phyloP scores from a whole-genome alignment of 2,888 invertebrate species.

The Conomelus anceps region DNA sequence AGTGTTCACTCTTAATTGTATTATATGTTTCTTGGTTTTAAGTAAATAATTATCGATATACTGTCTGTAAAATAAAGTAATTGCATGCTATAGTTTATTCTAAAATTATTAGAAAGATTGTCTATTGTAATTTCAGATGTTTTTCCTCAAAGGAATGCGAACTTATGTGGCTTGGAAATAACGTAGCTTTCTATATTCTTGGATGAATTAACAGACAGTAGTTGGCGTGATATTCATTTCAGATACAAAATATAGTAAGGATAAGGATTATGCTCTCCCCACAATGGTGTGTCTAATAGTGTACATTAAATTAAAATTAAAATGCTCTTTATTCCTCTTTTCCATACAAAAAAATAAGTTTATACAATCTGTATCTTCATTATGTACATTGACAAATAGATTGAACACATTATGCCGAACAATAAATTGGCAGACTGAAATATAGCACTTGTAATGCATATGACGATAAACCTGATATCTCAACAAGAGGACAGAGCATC shows the following conservation, averaged over 20 bases:
- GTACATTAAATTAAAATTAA: no score
- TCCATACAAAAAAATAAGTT: no score
- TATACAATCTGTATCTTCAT: no score
- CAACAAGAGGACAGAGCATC: neutral
- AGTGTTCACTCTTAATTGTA: neutral
- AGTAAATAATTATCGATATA: neutral
- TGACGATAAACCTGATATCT: neutral
- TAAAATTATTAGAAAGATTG: neutral
- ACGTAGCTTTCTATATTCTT: no score
- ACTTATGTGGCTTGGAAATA: no score
- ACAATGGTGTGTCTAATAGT: no score
- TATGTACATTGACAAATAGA: neutral
- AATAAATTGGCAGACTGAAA: neutral
- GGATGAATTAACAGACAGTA: no score
- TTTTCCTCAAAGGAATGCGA: neutral
- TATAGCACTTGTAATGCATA: neutral
- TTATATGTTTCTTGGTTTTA: neutral
- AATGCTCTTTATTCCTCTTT: no score
- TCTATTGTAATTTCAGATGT: neutral
- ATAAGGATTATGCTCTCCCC: no score
- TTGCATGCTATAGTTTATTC: neutral
- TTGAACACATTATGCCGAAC: neutral
- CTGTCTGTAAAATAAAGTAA: neutral
- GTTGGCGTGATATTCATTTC: no score
- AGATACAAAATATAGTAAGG: no score